phyloP scores from a whole-genome alignment of 2,888 invertebrate genomes.

The Mimachlamys varia region DNA sequence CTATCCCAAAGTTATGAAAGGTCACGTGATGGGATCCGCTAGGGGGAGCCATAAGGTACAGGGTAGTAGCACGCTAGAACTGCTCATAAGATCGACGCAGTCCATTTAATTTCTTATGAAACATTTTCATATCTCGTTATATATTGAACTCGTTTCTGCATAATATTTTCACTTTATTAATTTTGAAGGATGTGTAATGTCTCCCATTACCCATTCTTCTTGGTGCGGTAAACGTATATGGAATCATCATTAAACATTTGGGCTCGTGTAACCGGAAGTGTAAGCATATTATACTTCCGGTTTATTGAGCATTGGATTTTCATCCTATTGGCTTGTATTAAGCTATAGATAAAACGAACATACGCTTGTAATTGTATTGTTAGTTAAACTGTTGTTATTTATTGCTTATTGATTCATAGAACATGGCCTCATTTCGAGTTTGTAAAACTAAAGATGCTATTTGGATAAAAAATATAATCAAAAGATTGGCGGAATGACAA shows the following conservation, averaged over 20 bases:
- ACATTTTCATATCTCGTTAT: constrained; percentile 1
- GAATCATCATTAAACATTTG: background rate
- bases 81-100: constrained; percentile 11
- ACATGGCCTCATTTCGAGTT: background rate
- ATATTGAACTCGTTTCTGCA: background rate
- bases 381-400: background rate
- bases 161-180: background rate
- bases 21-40: constrained; percentile 65
- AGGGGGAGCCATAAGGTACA: constrained; percentile 73
- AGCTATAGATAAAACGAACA: background rate
- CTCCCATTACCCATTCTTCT: background rate
- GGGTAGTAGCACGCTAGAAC: constrained; percentile 39
- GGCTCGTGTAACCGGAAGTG: background rate
- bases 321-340: background rate
- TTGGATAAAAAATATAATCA: constrained; percentile 13
- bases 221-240: too few relatives aligned
- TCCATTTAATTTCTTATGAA: background rate
- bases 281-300: background rate
- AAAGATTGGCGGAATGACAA: background rate
- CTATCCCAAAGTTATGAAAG: constrained; percentile 92
- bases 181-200: background rate
- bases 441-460: background rate
- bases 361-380: background rate
- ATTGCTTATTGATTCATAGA: constrained; percentile 18
- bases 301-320: background rate